Base-by-base conservation (phyloP, 2,797 vertebrate species). In the Harpagifer antarcticus region DNA sequence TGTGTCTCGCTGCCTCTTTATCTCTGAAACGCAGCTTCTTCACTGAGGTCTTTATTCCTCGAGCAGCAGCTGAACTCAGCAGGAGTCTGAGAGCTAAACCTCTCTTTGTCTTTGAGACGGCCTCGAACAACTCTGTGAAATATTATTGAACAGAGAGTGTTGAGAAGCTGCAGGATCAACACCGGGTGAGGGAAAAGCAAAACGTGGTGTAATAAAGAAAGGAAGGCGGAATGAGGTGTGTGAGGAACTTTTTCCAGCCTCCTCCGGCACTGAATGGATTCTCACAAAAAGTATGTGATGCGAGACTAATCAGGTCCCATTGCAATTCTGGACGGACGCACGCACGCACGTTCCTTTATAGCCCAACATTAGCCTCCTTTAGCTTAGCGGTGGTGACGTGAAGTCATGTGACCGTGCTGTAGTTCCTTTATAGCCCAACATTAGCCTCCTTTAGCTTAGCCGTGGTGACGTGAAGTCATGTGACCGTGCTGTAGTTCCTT, bases 231-330 rank as follows among this genome's bases (percentile, higher is more conserved):
- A 23, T 16, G 2, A 23, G 61, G n/a, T n/a, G 12, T 23, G 56
- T 40, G 68, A 64, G 75, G 20, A 43, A 15, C 74, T 70, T 54
- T 37, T 42, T 64, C n/a, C 44, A 53, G 57, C 66, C 66, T 27
- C 54, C 15, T 45, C 27, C 61, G 31, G 58, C 48, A 5, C 3
- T 83, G 82, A 88, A 89, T 86, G 73, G 70, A 70, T 78, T 79
- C 44, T 17, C 72, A 76, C 59, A 43, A 76, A 76, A 79, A 87
- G 60, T 63, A 70, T 52, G 42, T 52, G 85, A 82, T 60, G 85
- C 77, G 61, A 85, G 69, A 85, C 87, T 90, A 85, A 88, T 89
- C 86, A 53, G 79, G 80, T 76, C 86, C 83, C 76, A 88, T 89
- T 91, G 72, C 84, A 72, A 88, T 82, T 85, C 90, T 66, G 77